Evolutionary conservation across 2,888 invertebrate species (phyloP), one percentile per base, ranked within the genome.

Genomic region (Protonemura montana): DNA sequence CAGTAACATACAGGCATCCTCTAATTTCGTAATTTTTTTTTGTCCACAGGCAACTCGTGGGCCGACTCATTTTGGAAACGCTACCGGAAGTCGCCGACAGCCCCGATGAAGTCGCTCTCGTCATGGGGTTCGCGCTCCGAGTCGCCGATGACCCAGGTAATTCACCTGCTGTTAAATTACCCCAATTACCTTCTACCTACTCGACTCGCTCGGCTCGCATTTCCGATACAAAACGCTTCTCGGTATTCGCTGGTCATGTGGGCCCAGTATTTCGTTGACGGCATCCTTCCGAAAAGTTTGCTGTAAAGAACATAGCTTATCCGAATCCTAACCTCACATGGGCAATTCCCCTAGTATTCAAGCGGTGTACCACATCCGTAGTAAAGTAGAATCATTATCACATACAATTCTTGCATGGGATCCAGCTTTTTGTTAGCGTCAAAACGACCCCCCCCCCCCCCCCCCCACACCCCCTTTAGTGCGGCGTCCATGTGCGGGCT

Each of bases 31-130:
- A 59, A 3, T 21, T 13, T 16, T 21, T 16, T 2, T 21, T 1
- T 59, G 21, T 59, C 59, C 21, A 59, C 92, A 95, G 95, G 89
- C 93, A 94, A 91, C 91, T 93, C 91, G 93, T 94, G 86, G 93
- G 94, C 0, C 91, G 93, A 87, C 91, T 93, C 87, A 90, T 95
- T 87, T 90, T 94, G 90, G 94, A 94, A 88, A 92, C 94, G 86
- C 92, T 94, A 89, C 91, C 92, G 87, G 91, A 91, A 76, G 92
- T 92, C 28, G 91, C 91, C 27, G 89, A 90, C 84, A 89, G 91
- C 85, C 89, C 90, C 5, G 89, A 91, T 80, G 92, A 92, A 86
- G 90, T 92, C 82, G 91, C 91, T 84, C 90, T 91, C 41, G 92
- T 94, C 25, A 91, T 94, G 90, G 91, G 91, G 87, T 91, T 92